Evolutionary conservation across 2,113 vertebrate species (phyloP).

Genomic region (Gymnocephalus cernua): DNA sequence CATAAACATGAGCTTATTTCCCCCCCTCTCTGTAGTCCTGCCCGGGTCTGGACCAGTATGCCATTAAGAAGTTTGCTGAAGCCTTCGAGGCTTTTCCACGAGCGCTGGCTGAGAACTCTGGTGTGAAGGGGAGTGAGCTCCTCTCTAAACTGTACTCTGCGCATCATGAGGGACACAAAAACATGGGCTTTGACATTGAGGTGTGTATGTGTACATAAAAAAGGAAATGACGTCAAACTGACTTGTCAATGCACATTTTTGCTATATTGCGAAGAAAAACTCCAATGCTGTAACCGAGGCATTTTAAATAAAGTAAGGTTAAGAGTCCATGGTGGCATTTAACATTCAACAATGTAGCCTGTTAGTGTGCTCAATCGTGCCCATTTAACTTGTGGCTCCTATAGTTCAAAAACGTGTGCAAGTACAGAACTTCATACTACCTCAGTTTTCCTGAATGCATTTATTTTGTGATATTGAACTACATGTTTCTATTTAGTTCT

Average conservation of each 20-base stretch:
- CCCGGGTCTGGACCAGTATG: constrained; percentile 96
- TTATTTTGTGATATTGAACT: not conserved
- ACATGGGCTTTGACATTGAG: constrained; percentile 97
- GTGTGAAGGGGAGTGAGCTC: constrained; percentile 94
- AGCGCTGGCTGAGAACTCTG: constrained; percentile 95
- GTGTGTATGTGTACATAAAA: constrained; percentile 72
- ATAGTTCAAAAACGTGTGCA: not conserved
- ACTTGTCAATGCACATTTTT: no score
- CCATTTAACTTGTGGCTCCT: not conserved
- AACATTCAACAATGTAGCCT: not conserved
- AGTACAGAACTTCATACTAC: not conserved
- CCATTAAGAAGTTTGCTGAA: constrained; percentile 98
- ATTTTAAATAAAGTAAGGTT: not conserved
- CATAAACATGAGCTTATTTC: not conserved
- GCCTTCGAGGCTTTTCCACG: constrained; percentile 95
- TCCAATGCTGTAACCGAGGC: not conserved
- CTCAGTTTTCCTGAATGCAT: not conserved
- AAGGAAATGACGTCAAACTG: no score
- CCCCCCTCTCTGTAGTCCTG: constrained; percentile 85
- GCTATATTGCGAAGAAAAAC: not conserved
- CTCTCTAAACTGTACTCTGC: constrained; percentile 95
- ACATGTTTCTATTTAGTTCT: not conserved
- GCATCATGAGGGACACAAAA: constrained; percentile 97
- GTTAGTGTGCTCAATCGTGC: not conserved
- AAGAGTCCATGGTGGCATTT: not conserved